Evolutionary conservation across 1,140 invertebrate species (phyloP), one percentile per base, ranked within the genome.

Genomic region (Caenorhabditis inopinata): DNA sequence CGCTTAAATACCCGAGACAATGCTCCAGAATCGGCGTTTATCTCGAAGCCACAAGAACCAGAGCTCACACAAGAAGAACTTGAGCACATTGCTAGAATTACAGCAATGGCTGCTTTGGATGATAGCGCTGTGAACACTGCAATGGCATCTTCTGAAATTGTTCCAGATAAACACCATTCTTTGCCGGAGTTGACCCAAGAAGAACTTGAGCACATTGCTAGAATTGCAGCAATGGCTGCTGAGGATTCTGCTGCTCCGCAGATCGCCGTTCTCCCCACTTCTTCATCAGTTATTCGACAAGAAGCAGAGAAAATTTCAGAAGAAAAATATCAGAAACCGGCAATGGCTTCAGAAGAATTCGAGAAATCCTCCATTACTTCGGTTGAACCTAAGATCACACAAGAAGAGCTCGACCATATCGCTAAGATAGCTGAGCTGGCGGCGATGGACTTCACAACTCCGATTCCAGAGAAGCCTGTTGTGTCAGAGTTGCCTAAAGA

Each of bases 361-460:
- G n/a, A n/a, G n/a, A n/a, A n/a, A n/a, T n/a, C 23, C 47, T 21
- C 25, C 7, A n/a, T n/a, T 25, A 25, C 18, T n/a, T 16, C 48
- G 9, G 38, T 21, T n/a, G 76, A 80, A 74, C 78, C 29, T 38
- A 78, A 75, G 51, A 25, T 82, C 12, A 79, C 81, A 11, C 21
- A 45, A 32, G 81, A 81, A 53, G 81, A 82, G 51, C 45, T 82
- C 12, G 82, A 82, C 7, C 78, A 81, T n/a, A 83, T 83, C 68
- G 29, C 82, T 29, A 62, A 35, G 42, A 75, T 83, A 7, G 25
- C 84, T 27, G 82, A 82, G 47, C 48, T 80, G 75, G 82, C 82
- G 23, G 27, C 29, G 1, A 46, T 58, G 23, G 79, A 80, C 32
- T 14, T 38, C 16, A 45, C 32, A 38, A 12, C n/a, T 38, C 38